These are phyloP conservation scores for Alligator mississippiensis DNA, from an alignment of 2,113 vertebrate species.

Conservation along the genomic window DNA sequence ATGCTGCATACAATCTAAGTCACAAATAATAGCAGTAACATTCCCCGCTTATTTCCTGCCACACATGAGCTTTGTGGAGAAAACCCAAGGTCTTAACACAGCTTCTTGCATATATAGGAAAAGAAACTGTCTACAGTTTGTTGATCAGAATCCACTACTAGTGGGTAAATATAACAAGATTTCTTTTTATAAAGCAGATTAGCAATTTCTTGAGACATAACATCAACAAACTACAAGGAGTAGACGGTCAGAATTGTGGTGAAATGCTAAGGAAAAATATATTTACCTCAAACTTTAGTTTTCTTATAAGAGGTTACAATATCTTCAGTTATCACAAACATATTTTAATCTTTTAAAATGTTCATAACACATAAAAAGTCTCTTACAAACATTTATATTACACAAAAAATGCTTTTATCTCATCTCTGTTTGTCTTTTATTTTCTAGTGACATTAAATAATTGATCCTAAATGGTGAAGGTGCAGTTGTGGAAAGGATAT, in stretches of 20 bases:
- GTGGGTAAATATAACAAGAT: neutral
- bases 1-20: neutral
- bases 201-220: neutral
- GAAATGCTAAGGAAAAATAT: conserved; percentile 10
- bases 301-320: neutral
- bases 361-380: neutral
- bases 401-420: neutral
- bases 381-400: neutral
- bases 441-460: neutral
- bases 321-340: neutral
- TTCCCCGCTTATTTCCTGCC: neutral
- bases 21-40: neutral
- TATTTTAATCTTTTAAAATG: neutral
- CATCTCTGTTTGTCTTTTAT: neutral
- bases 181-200: neutral
- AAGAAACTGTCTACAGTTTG: neutral
- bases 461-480: neutral
- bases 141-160: neutral
- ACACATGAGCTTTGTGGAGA: neutral
- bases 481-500: neutral
- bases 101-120: neutral
- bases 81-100: neutral
- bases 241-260: neutral
- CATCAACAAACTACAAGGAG: neutral
- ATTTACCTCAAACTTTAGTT: neutral